Evolutionary conservation across 2,888 invertebrate species (phyloP).

Genomic region (Brassicogethes aeneus): DNA sequence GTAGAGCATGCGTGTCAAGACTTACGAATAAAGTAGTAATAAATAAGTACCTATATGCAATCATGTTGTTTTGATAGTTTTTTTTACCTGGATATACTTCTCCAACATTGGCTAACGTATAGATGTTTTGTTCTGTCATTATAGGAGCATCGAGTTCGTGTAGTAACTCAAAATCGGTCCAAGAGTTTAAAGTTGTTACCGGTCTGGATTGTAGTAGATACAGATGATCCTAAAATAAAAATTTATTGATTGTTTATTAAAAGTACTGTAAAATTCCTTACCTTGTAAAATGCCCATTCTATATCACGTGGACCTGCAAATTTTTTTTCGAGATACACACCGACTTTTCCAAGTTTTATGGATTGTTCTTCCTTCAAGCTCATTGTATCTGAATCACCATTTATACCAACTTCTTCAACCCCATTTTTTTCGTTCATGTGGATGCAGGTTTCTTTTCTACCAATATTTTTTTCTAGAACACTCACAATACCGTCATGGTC

Average conservation of each 20-base stretch:
- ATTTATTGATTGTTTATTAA: no score
- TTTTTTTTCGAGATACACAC: conserved; percentile 51
- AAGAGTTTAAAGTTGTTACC: conserved; percentile 61
- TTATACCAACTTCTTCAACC: conserved; percentile 14
- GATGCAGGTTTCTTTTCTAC: conserved; percentile 47
- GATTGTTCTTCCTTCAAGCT: conserved; percentile 51
- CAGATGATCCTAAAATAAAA: conserved; percentile 43
- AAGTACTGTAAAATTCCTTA: conserved; percentile 32
- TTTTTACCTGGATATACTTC: conserved; percentile 58
- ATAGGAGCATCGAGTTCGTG: conserved; percentile 69
- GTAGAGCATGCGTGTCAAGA: conserved; percentile 42
- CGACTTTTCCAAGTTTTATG: conserved; percentile 48
- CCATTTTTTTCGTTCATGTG: conserved; percentile 39
- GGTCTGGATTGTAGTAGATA: conserved; percentile 70
- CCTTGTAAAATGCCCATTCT: conserved; percentile 67
- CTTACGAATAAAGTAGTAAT: no score
- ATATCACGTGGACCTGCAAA: conserved; percentile 68
- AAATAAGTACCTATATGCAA: no score
- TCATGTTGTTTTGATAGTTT: background rate
- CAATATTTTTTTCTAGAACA: conserved; percentile 37
- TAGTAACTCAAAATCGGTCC: conserved; percentile 68
- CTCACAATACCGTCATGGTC: conserved; percentile 41
- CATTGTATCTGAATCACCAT: conserved; percentile 33
- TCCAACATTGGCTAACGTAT: conserved; percentile 66
- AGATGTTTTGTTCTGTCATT: conserved; percentile 53